A percentile compares a stretch with the other conserved stretches of the same genome.
phyloP scores from a whole-genome alignment of 2,113 vertebrate species.

The Dermatemys mawii region DNA sequence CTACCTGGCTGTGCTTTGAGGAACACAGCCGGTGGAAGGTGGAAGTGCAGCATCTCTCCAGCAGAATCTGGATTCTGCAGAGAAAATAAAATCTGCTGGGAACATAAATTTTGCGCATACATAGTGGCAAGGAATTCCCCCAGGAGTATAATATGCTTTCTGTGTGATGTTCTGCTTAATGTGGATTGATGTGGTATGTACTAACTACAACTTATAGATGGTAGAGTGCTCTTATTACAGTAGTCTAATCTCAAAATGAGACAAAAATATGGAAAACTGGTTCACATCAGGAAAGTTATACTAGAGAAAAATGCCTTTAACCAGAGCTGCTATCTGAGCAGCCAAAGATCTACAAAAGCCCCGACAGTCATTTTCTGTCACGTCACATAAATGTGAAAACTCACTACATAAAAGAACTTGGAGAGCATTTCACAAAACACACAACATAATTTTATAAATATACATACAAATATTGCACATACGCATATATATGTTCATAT shows the following conservation, averaged over 20 bases:
- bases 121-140: no score
- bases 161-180: neutral
- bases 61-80: no score
- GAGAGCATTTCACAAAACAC: neutral
- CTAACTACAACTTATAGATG: neutral
- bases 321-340: neutral
- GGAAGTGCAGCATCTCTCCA: no score
- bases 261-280: neutral
- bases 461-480: neutral
- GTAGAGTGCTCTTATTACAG: neutral
- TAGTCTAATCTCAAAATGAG: neutral
- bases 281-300: neutral
- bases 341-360: neutral
- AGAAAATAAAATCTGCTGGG: no score
- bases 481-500: neutral
- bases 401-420: neutral
- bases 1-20: no score
- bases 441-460: neutral
- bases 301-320: neutral
- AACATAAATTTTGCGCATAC: no score
- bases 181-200: neutral
- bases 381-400: neutral
- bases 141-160: neutral
- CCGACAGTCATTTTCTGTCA: neutral
- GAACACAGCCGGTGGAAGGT: no score